Evolutionary conservation across 2,888 invertebrate genomes (phyloP).

Genomic region (Xanthorhoe spadicearia): DNA sequence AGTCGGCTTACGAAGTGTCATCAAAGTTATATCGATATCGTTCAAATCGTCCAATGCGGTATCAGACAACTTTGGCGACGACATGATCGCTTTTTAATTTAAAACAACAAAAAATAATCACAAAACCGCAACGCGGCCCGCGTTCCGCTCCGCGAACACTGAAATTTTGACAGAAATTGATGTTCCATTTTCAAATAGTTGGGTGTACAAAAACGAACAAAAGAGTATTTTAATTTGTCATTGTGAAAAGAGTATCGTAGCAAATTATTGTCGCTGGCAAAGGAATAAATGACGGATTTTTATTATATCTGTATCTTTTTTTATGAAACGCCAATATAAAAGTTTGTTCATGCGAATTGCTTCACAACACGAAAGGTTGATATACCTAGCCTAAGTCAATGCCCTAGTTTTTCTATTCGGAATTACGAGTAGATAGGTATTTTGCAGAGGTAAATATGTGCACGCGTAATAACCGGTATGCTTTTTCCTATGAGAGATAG

Average conservation of each 20-base stretch:
- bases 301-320: slow-evolving; percentile 27
- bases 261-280: slow-evolving; percentile 14
- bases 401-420: slow-evolving; percentile 16
- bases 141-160: slow-evolving; percentile 46
- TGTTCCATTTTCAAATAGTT: slow-evolving; percentile 52
- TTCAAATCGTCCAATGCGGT: slow-evolving; percentile 57
- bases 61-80: slow-evolving; percentile 51
- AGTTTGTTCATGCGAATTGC: slow-evolving; percentile 41
- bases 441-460: background rate
- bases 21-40: slow-evolving; percentile 66
- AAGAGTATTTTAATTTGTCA: slow-evolving; percentile 7
- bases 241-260: slow-evolving; percentile 21
- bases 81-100: slow-evolving; percentile 50
- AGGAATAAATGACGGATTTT: slow-evolving; percentile 5
- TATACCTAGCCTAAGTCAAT: slow-evolving; percentile 33
- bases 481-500: background rate
- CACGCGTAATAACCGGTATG: background rate
- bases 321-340: slow-evolving; percentile 31
- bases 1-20: slow-evolving; percentile 78
- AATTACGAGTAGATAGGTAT: background rate
- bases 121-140: slow-evolving; percentile 47
- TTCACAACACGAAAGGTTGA: slow-evolving; percentile 40
- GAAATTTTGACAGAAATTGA: slow-evolving; percentile 59
- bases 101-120: slow-evolving; percentile 48
- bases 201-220: slow-evolving; percentile 12